These are phyloP conservation scores for Cerastis rubricosa DNA, from an alignment of 2,888 invertebrate genomes.

Conservation along the genomic window DNA sequence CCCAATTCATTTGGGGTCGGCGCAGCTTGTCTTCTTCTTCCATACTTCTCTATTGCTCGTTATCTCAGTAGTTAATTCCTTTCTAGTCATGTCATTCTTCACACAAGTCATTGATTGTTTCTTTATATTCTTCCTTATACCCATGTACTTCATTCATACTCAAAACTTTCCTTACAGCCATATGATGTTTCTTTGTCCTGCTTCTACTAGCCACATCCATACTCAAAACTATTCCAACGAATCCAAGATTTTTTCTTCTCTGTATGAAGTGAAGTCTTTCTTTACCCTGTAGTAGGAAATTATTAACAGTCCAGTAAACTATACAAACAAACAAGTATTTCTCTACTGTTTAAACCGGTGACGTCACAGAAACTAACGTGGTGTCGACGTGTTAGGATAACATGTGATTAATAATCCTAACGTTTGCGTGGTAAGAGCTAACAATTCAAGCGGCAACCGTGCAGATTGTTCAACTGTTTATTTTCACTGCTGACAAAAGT, in stretches of 20 bases:
- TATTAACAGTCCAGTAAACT: conserved; percentile 10
- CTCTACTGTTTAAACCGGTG: conserved; percentile 41
- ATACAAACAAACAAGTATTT: conserved; percentile 29
- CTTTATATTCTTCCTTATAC: too few relatives aligned
- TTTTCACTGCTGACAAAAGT: conserved; percentile 47
- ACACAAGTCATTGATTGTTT: too few relatives aligned
- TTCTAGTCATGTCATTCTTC: too few relatives aligned
- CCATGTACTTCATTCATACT: too few relatives aligned
- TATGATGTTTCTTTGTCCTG: too few relatives aligned
- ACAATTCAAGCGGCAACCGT: conserved; percentile 68
- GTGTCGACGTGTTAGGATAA: conserved; percentile 71
- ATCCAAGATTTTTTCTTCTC: neutral
- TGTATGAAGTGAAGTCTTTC: neutral
- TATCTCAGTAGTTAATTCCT: too few relatives aligned
- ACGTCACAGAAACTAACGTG: conserved; percentile 56
- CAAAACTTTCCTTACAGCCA: too few relatives aligned
- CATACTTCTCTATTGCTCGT: too few relatives aligned
- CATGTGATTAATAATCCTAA: conserved; percentile 71
- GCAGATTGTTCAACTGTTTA: conserved; percentile 59
- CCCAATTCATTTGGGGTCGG: too few relatives aligned
- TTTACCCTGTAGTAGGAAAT: neutral
- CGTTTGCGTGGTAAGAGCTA: conserved; percentile 72
- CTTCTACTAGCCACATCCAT: neutral
- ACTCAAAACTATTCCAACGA: neutral
- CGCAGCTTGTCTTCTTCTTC: too few relatives aligned